Evolutionary conservation across 37 sponge, comb jelly and placozoan species (phyloP).

Genomic region (Beroe forskalii): DNA sequence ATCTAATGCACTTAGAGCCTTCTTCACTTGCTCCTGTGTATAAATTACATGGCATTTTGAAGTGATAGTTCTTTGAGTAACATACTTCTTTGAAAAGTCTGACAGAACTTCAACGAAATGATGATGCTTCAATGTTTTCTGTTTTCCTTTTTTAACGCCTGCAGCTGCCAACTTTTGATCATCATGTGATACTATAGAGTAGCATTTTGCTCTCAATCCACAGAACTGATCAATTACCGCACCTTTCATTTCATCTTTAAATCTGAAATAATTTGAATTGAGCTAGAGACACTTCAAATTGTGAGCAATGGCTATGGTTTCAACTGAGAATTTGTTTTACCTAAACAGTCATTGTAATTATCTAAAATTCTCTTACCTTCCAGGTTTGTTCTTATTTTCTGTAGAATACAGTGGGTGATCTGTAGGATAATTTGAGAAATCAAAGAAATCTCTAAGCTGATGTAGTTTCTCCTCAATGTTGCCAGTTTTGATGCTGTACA

Average conservation of each 20-base stretch:
- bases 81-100: background rate
- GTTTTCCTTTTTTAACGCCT: background rate
- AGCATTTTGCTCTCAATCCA: background rate
- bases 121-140: background rate
- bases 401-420: background rate
- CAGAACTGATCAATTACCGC: background rate
- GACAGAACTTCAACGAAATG: background rate
- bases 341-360: too few species aligned
- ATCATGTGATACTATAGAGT: conserved; percentile 26
- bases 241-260: conserved; percentile 29
- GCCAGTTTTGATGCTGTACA: background rate
- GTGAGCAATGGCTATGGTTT: too few species aligned
- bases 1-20: background rate
- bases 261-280: too few species aligned
- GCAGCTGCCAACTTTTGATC: conserved; percentile 14
- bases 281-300: too few species aligned
- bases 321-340: too few species aligned
- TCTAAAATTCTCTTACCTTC: too few species aligned
- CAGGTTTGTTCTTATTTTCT: background rate
- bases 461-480: background rate
- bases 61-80: background rate
- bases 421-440: background rate
- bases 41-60: background rate
- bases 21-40: background rate
- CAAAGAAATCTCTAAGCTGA: conserved; percentile 3